A percentile compares a stretch with the other conserved stretches of the same genome.
phyloP scores from a whole-genome alignment of 1,140 invertebrate genomes.

The Cotesia typhae region DNA sequence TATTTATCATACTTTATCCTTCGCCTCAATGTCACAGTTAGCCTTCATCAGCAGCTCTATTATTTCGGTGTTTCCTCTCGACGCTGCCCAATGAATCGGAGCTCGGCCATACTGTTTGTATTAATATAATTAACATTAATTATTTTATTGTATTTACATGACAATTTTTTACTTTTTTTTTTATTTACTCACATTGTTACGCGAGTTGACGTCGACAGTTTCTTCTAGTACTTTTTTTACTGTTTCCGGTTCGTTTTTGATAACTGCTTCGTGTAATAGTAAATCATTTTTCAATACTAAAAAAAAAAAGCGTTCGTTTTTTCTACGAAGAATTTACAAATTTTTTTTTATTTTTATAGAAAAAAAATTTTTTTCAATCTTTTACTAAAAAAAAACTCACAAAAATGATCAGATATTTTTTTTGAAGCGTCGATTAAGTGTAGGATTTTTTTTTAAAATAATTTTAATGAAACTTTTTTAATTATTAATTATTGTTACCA shows the following conservation, averaged over 20 bases:
- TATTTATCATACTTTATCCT: conserved; percentile 73
- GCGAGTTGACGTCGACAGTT: conserved; percentile 74
- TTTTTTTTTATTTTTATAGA: too few relatives aligned
- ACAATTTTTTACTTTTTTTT: conserved; percentile 7
- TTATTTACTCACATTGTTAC: conserved; percentile 73
- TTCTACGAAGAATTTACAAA: too few relatives aligned
- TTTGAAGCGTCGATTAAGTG: too few relatives aligned
- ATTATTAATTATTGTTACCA: too few relatives aligned
- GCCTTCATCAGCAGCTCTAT: conserved; percentile 76
- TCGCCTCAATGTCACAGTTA: conserved; percentile 79
- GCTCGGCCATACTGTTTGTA: conserved; percentile 74
- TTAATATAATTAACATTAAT: conserved; percentile 33
- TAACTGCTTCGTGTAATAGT: conserved; percentile 76
- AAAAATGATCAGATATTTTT: too few relatives aligned
- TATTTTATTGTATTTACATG: too few relatives aligned
- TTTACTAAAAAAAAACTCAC: too few relatives aligned
- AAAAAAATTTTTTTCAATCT: too few relatives aligned
- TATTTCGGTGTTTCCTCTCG: conserved; percentile 76
- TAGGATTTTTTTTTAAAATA: not conserved
- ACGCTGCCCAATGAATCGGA: conserved; percentile 81
- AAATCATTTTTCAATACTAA: conserved; percentile 72
- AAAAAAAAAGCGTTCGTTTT: conserved; percentile 19
- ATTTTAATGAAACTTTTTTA: too few relatives aligned
- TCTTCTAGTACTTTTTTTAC: conserved; percentile 72
- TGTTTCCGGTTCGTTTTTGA: conserved; percentile 75